A percentile compares a stretch with the other conserved stretches of the same genome.
These are phyloP conservation scores for Pollenia griseotomentosa DNA, from an alignment of 2,888 invertebrate genomes.

Conservation along the genomic window DNA sequence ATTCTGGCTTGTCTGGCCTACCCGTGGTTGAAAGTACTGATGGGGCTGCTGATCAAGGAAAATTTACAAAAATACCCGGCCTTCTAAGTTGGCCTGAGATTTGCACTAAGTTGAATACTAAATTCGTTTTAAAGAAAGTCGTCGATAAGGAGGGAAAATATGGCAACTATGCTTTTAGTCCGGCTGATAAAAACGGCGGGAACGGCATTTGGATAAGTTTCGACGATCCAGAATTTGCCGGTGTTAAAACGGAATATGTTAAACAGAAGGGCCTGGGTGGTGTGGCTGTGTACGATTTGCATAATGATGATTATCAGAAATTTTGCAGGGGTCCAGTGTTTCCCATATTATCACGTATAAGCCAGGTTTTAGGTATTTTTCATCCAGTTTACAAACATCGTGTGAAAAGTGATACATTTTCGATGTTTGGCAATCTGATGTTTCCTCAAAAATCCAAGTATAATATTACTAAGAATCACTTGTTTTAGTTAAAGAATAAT, in stretches of 20 bases:
- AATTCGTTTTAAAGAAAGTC: slow-evolving; percentile 88
- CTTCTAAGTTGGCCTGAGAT: slow-evolving; percentile 91
- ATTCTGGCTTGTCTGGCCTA: slow-evolving; percentile 90
- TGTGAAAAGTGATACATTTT: neutral
- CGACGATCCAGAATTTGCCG: slow-evolving; percentile 93
- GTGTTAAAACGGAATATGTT: slow-evolving; percentile 90
- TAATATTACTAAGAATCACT: neutral
- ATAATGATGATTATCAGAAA: slow-evolving; percentile 92
- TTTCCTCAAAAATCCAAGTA: neutral
- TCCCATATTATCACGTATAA: slow-evolving; percentile 83
- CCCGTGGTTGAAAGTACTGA: slow-evolving; percentile 88
- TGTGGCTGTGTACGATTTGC: slow-evolving; percentile 89
- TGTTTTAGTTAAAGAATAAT: no score
- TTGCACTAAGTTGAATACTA: slow-evolving; percentile 88
- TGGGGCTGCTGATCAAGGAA: slow-evolving; percentile 89
- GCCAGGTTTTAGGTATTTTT: slow-evolving; percentile 6
- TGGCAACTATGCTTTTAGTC: slow-evolving; percentile 90
- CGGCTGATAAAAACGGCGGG: slow-evolving; percentile 87
- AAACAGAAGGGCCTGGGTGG: slow-evolving; percentile 91
- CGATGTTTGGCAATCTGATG: neutral
- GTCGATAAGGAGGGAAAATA: slow-evolving; percentile 91
- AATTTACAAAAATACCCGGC: slow-evolving; percentile 88
- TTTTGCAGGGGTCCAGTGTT: slow-evolving; percentile 91
- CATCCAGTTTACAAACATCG: neutral
- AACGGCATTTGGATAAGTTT: slow-evolving; percentile 92